These are phyloP conservation scores for Coendou prehensilis DNA, from an alignment of 2,797 vertebrate species.

Conservation along the genomic window DNA sequence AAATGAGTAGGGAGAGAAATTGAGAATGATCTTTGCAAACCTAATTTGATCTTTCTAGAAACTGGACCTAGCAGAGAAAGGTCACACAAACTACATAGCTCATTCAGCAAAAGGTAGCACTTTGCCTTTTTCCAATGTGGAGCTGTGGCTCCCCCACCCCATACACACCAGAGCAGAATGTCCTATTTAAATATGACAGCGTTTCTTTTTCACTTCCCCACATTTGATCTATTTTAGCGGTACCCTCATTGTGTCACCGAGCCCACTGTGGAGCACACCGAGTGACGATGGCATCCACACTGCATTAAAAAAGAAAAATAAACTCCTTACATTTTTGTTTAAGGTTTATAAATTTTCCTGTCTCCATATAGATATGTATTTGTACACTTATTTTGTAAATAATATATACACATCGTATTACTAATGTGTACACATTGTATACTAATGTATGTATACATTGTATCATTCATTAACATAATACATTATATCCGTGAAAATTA, in stretches of 20 bases:
- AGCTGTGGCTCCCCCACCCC: background rate
- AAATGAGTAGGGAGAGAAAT: background rate
- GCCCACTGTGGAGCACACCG: background rate
- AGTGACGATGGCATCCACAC: no score
- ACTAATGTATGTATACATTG: background rate
- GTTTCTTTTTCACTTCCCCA: background rate
- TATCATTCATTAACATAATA: background rate
- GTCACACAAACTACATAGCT: background rate
- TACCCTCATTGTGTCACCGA: background rate
- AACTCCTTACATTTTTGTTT: background rate
- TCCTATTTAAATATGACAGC: background rate
- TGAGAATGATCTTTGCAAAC: background rate
- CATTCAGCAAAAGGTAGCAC: background rate
- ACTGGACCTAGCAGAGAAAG: background rate
- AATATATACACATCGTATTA: background rate
- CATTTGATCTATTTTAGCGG: conserved; percentile 13
- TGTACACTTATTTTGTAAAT: no score
- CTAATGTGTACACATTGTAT: background rate
- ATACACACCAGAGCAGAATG: background rate
- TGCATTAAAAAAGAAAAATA: background rate
- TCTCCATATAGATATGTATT: background rate
- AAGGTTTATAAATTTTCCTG: background rate
- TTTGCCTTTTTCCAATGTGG: background rate
- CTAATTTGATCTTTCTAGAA: background rate
- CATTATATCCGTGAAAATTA: background rate